Percentiles rank a stretch among this genome's conserved stretches.
Conservation (phyloP, 1,140 invertebrate genomes). For the Apis florea region DNA sequence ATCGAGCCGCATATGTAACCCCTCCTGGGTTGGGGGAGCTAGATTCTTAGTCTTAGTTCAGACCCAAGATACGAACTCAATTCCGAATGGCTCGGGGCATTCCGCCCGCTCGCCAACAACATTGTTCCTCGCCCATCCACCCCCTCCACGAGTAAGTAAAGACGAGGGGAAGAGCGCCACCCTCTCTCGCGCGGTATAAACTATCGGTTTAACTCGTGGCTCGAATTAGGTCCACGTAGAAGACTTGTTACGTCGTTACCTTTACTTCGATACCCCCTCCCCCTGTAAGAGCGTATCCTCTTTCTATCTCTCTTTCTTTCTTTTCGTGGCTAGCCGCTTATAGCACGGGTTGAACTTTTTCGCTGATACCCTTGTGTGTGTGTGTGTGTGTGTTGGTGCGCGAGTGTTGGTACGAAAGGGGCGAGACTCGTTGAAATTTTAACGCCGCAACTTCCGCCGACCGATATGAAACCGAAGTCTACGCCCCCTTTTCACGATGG, state of each 20-base stretch:
- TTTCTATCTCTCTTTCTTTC: too few relatives aligned
- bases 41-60: slow-evolving; percentile 67
- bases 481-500: neutral
- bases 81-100: slow-evolving; percentile 69
- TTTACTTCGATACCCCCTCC: slow-evolving; percentile 25
- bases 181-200: slow-evolving; percentile 18
- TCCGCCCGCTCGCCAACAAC: slow-evolving; percentile 64
- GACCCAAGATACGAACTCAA: slow-evolving; percentile 75
- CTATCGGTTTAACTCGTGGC: slow-evolving; percentile 59
- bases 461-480: slow-evolving; percentile 19
- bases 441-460: slow-evolving; percentile 14
- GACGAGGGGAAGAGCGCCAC: neutral
- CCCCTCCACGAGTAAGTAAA: neutral
- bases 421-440: slow-evolving; percentile 42
- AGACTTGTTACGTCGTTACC: slow-evolving; percentile 69
- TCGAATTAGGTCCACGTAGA: slow-evolving; percentile 72
- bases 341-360: slow-evolving; percentile 6
- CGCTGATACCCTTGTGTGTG: neutral
- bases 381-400: neutral
- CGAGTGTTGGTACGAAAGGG: neutral
- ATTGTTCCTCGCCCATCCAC: slow-evolving; percentile 41
- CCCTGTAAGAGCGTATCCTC: slow-evolving; percentile 16
- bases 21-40: slow-evolving; percentile 18
- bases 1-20: slow-evolving; percentile 34
- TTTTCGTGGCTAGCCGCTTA: too few relatives aligned